phyloP scores from a whole-genome alignment of 1,140 invertebrate species.

The Nomia melanderi region DNA sequence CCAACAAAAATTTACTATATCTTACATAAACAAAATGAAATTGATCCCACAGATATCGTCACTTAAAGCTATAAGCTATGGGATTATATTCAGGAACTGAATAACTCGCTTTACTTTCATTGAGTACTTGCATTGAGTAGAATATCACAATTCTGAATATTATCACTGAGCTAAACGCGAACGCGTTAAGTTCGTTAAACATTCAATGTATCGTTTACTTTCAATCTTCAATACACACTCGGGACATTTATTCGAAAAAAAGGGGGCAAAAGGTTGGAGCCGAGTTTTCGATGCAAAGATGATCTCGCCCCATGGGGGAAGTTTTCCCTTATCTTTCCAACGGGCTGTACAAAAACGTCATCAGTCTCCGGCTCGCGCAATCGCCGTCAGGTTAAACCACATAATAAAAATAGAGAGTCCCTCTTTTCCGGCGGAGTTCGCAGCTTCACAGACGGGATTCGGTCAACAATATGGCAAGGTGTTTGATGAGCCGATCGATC shows the following conservation, averaged over 20 bases:
- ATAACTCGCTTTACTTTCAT: no score
- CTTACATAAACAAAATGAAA: no score
- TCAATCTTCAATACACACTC: no score
- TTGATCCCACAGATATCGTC: no score
- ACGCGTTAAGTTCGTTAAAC: no score
- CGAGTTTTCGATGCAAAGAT: background rate
- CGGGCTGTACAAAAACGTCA: constrained; percentile 54
- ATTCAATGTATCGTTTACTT: no score
- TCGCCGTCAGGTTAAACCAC: constrained; percentile 62
- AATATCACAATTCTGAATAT: no score
- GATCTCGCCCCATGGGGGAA: background rate
- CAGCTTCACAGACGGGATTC: constrained; percentile 44
- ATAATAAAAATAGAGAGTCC: constrained; percentile 59
- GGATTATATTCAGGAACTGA: no score
- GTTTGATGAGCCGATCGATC: constrained; percentile 66
- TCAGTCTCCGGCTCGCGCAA: constrained; percentile 56
- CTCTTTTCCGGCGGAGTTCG: background rate
- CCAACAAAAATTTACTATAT: no score
- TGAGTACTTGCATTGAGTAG: no score
- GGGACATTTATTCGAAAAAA: background rate
- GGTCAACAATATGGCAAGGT: constrained; percentile 64
- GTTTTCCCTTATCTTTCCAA: background rate
- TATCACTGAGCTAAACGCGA: no score
- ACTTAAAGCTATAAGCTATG: no score
- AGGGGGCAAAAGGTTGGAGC: background rate